Evolutionary conservation across 1,140 invertebrate genomes (phyloP), one percentile per base, ranked within the genome.

Genomic region (Drosophila paulistorum): DNA sequence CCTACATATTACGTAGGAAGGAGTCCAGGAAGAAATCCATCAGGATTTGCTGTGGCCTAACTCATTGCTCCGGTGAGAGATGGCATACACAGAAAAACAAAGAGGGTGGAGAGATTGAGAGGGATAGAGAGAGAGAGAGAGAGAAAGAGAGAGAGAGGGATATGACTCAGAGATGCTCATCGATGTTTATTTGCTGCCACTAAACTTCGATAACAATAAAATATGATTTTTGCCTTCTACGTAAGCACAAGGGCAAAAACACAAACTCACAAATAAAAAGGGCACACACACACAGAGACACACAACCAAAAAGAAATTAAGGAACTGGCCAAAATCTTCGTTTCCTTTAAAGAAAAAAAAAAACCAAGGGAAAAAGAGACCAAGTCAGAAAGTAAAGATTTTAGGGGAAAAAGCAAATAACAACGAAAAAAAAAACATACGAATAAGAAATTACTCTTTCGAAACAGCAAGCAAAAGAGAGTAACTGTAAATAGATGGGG

Each of bases 191-290:
- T 71, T 76, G 73, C 64, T 6, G 68, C 68, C 62, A 78, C 77
- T 82, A 79, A 80, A 81, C 84, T 89, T 74, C 74, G 80, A 89
- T 89, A 89, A 89, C 85, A 89, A 89, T 89, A 89, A 89, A 89
- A 84, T 89, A 89, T 89, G 84, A 89, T 89, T 89, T 89, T 87
- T 74, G 68, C 71, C 58, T 30, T 68, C 60, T 65, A 71, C 51
- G 69, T 59, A 55, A 69, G 62, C 26, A 74, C 59, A 26, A 48
- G 33, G 60, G 7, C 41, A 4, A 55, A 20, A 48, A 48, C 26
- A 48, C 14, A 51, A 51, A 51, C 17, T 7, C 30, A 23, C 7
- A 51, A 9, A 48, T 2, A 48, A 17, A 51, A 39, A 39, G 35
- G n/a, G 14, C 41, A 42, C 41, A 42, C 41, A n/a, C 41, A 42